Base-by-base conservation (phyloP, 2,888 invertebrate species). In the Nomada goodeniana region DNA sequence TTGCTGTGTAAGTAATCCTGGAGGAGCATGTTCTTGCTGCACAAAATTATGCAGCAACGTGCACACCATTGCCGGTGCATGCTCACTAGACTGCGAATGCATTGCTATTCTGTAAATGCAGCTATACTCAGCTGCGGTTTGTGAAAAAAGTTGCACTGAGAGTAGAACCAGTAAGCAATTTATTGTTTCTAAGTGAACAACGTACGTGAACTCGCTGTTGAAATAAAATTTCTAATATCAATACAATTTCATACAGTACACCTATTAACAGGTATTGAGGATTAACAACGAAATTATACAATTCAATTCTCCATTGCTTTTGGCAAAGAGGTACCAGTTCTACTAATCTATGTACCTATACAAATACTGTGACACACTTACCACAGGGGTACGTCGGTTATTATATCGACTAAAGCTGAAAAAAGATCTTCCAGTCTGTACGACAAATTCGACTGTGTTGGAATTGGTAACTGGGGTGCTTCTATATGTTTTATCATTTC, bases 161-260 rank as follows among this genome's bases (percentile, higher is more conserved):
- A 99, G 95, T n/a, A 99, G 94, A 0, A 98, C 97, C 20, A 99
- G 94, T 59, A 99, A 94, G 26, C 97, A 96, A 92, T 98, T 98
- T 63, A 98, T 96, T 42, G 98, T 96, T 93, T 99, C 99, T 89
- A 98, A 93, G 90, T 98, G 98, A 42, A 98, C 95, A 75, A 96
- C 96, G 93, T 98, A 98, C 73, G 98, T 98, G 91, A 96, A 96
- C 93, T 97, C 97, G 85, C 97, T 97, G 94, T 0, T 94, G 61
- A 81, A 74, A 64, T 13, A 71, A 79, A 76, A 80, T 23, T 63
- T 47, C 29, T 18, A 55, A 74, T 75, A 44, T 53, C 74, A 55
- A 64, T 42, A 42, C 57, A 69, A 64, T 75, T 29, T 74, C 26
- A 80, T 67, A 60, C 11, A 52, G 36, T 23, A 13, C 18, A 55